phyloP scores from a whole-genome alignment of 2,113 vertebrate genomes.

The Vimba vimba region DNA sequence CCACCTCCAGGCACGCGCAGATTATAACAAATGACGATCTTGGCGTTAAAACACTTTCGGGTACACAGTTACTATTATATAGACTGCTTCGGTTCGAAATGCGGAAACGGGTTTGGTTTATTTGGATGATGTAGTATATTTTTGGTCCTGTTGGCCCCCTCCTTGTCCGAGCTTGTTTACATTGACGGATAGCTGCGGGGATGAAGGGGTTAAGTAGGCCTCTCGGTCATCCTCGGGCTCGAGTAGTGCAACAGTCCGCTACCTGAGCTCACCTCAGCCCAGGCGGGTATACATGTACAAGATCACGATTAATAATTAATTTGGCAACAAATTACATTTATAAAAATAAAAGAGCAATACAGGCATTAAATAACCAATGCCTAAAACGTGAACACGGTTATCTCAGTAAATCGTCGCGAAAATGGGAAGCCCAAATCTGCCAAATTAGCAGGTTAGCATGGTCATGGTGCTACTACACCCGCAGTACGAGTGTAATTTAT shows the following conservation, averaged over 20 bases:
- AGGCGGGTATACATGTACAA: background rate
- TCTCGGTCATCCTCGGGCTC: constrained; percentile 70
- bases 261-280: constrained; percentile 61
- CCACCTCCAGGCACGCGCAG: constrained; percentile 9
- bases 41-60: constrained; percentile 19
- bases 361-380: background rate
- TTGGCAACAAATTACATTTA: background rate
- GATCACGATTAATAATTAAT: background rate
- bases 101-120: constrained; percentile 9
- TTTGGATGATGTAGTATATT: constrained; percentile 56
- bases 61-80: background rate
- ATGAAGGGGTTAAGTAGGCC: constrained; percentile 77
- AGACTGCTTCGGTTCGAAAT: background rate
- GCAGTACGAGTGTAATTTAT: background rate
- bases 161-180: constrained; percentile 78
- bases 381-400: background rate
- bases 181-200: constrained; percentile 67
- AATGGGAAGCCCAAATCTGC: constrained; percentile 18
- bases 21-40: constrained; percentile 8
- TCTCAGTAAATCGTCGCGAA: background rate
- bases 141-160: constrained; percentile 74
- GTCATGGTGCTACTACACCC: constrained; percentile 10
- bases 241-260: constrained; percentile 64
- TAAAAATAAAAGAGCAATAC: background rate
- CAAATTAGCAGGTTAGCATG: constrained; percentile 42